These are phyloP conservation scores for Plebejus argus DNA, from an alignment of 2,888 invertebrate species.

Conservation along the genomic window DNA sequence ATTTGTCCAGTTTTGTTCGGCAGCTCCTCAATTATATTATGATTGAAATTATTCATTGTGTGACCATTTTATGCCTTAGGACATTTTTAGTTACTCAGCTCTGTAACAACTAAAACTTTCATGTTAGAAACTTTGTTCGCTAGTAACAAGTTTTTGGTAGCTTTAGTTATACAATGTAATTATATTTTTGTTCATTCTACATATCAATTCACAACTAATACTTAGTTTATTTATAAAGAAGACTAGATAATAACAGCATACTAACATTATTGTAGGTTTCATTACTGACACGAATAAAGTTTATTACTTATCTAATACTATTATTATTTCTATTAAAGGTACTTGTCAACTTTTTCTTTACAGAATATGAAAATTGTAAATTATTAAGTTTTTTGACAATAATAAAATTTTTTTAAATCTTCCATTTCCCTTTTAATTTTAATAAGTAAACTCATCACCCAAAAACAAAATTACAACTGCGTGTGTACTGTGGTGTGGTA, in stretches of 20 bases:
- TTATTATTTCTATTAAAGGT: neutral
- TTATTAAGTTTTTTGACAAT: constrained; percentile 10
- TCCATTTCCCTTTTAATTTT: neutral
- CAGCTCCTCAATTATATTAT: too few relatives aligned
- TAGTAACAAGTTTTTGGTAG: neutral
- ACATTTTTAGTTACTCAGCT: neutral
- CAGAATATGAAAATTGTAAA: neutral
- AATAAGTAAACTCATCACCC: too few relatives aligned
- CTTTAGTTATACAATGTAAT: neutral
- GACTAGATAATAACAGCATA: neutral
- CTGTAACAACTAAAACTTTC: neutral
- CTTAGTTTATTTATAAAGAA: neutral
- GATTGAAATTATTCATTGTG: too few relatives aligned
- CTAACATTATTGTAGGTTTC: neutral
- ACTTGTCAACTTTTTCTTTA: neutral
- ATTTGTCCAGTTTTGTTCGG: too few relatives aligned
- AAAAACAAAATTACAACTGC: too few relatives aligned
- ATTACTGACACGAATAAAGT: neutral
- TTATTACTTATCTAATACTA: neutral
- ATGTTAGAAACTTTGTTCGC: neutral
- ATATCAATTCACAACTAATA: neutral
- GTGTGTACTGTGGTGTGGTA: too few relatives aligned
- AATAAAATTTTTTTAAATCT: constrained; percentile 1
- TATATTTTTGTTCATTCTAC: neutral
- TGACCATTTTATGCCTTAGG: neutral